Conservation (phyloP, 2,113 vertebrate species). For the Chionomys nivalis region DNA sequence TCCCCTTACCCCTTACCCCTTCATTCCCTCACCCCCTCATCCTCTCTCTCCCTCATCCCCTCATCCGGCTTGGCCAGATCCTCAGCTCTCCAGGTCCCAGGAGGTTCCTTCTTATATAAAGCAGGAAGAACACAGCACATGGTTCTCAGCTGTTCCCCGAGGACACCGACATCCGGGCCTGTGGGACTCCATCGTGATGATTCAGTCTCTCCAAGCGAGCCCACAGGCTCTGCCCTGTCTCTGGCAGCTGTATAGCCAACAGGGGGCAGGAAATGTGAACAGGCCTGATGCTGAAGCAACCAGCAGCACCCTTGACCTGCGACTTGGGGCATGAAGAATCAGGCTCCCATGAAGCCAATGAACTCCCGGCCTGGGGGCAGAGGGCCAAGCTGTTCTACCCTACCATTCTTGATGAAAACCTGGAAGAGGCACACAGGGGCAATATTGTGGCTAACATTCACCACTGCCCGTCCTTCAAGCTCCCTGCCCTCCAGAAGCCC, state of each 20-base stretch:
- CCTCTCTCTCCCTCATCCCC: not conserved
- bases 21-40: not conserved
- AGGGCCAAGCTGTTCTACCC: not conserved
- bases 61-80: not conserved
- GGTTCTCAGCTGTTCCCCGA: not conserved
- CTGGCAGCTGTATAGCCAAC: not conserved
- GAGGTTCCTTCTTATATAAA: not conserved
- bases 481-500: not conserved
- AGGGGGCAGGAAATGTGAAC: no score
- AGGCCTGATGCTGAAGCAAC: not conserved
- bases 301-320: not conserved
- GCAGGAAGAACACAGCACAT: not conserved
- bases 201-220: not conserved
- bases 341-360: not conserved
- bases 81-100: not conserved
- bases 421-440: not conserved
- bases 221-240: not conserved
- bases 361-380: not conserved
- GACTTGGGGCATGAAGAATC: no score
- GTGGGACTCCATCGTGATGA: not conserved
- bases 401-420: not conserved
- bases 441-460: not conserved
- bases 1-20: no score
- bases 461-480: rapidly evolving
- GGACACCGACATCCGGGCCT: not conserved